Base-by-base conservation (phyloP, 2,113 vertebrate species). In the Carassius carassius region DNA sequence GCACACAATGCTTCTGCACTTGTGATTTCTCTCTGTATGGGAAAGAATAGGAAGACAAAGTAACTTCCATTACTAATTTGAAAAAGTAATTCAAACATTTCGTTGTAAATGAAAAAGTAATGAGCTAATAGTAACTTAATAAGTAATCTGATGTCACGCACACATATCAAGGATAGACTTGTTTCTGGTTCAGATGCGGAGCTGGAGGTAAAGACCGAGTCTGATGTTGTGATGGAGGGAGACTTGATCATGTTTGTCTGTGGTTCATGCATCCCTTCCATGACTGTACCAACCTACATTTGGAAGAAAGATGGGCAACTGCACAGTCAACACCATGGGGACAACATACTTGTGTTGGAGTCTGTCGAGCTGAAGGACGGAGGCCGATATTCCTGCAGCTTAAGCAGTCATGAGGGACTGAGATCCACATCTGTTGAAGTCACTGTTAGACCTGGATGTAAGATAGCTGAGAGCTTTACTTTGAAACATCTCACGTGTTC, bases 221-320 rank as follows among this genome's bases (percentile, higher is more conserved):
- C n/a, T n/a, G 84, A 76, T 17, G 7, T 29, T n/a, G 78, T 85
- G 70, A 19, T 51, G 32, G 78, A 67, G 70, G 84, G 70, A 41
- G 78, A 85, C 12, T 44, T 58, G 78, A 49, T 81, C 1, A 1
- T 29, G 3, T 51, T 85, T 49, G 29, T 11, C 25, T 85, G 84
- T 8, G 84, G 84, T 12, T 74, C 78, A 23, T 85, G 78, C 70
- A 75, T 81, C 29, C 78, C 84, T n/a, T 85, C 84, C 29, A n/a
- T 81, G 13, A 75, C 44, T 23, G 29, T 85, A 37, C 84, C 84
- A 44, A 86, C 44, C 29, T 86, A 86, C 32, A 67, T 67, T 60
- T 86, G 84, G 84, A 54, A 19, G 35, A 86, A 86, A 81, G 84
- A 86, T 7, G 70, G 84, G 5, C n/a, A 1, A 44, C n/a, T 29